Percentiles rank a stretch among this genome's conserved stretches.
These are phyloP conservation scores for Sphaerodactylus townsendi DNA, from an alignment of 2,113 vertebrate genomes.

Conservation along the genomic window DNA sequence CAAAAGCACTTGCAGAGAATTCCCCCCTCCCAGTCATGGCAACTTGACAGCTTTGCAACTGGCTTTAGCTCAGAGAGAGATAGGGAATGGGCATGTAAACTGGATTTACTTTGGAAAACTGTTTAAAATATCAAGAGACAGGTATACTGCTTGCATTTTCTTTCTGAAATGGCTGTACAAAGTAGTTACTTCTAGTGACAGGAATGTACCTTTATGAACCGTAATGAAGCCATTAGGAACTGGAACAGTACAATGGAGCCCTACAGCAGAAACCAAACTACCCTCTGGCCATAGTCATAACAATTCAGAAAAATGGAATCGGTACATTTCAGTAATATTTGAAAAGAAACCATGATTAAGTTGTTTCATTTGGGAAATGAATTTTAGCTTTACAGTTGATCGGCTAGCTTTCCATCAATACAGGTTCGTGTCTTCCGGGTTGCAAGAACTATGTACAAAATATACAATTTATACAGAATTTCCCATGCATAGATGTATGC, in stretches of 20 bases:
- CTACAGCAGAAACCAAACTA: constrained; percentile 22
- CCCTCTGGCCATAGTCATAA: background rate
- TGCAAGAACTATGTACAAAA: constrained; percentile 22
- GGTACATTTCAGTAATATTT: background rate
- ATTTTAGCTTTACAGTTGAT: background rate
- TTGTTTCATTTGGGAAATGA: background rate
- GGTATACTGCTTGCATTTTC: background rate
- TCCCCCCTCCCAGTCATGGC: too few species aligned
- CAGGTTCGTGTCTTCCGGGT: background rate
- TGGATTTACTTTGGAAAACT: background rate
- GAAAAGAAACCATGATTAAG: background rate
- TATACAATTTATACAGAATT: background rate
- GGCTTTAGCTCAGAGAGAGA: background rate
- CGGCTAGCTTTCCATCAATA: background rate
- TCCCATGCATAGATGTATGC: background rate
- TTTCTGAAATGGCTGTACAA: background rate
- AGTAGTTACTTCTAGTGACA: background rate
- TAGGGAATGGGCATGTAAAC: background rate
- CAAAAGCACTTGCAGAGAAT: too few species aligned
- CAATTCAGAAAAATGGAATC: constrained; percentile 12
- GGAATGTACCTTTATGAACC: background rate
- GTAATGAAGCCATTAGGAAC: background rate
- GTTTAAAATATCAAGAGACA: too few species aligned
- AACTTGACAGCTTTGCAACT: too few species aligned
- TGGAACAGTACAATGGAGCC: background rate